Evolutionary conservation across 2,888 invertebrate species (phyloP).

Genomic region (Aporophyla nigra): DNA sequence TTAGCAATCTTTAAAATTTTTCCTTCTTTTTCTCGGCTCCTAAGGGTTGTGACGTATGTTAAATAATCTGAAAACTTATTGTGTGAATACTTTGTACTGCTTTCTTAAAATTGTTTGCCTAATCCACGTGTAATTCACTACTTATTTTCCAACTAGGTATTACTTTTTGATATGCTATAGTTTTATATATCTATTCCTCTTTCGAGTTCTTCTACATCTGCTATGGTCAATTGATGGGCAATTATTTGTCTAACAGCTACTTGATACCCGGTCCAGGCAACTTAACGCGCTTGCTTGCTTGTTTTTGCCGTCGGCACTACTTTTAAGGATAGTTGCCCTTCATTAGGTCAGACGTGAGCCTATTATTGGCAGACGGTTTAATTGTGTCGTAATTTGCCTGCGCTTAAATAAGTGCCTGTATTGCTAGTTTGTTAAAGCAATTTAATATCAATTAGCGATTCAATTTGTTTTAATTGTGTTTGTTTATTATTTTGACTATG

Average conservation of each 20-base stretch:
- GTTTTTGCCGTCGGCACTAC: conserved; percentile 80
- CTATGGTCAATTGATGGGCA: conserved; percentile 73
- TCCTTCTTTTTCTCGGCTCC: too few species aligned
- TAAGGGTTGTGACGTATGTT: too few species aligned
- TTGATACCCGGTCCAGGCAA: conserved; percentile 65
- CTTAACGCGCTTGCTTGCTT: conserved; percentile 73
- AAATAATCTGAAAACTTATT: background rate
- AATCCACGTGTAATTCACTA: background rate
- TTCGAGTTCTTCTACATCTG: conserved; percentile 55
- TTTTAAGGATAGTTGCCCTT: conserved; percentile 77
- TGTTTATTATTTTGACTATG: conserved; percentile 8
- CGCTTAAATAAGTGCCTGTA: conserved; percentile 44
- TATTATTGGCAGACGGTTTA: conserved; percentile 67
- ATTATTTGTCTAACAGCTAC: conserved; percentile 76
- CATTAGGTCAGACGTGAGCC: conserved; percentile 74
- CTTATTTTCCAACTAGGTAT: background rate
- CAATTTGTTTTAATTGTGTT: conserved; percentile 47
- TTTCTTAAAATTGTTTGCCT: too few species aligned
- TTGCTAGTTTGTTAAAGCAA: conserved; percentile 33
- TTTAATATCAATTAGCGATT: conserved; percentile 41
- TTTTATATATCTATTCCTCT: background rate
- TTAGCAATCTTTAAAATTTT: too few species aligned
- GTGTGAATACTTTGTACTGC: background rate
- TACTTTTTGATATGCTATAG: background rate
- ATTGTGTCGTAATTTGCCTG: conserved; percentile 66